Percentiles rank a stretch among this genome's conserved stretches.
Conservation (phyloP, 2,888 invertebrate species). For the Microdon myrmicae region DNA sequence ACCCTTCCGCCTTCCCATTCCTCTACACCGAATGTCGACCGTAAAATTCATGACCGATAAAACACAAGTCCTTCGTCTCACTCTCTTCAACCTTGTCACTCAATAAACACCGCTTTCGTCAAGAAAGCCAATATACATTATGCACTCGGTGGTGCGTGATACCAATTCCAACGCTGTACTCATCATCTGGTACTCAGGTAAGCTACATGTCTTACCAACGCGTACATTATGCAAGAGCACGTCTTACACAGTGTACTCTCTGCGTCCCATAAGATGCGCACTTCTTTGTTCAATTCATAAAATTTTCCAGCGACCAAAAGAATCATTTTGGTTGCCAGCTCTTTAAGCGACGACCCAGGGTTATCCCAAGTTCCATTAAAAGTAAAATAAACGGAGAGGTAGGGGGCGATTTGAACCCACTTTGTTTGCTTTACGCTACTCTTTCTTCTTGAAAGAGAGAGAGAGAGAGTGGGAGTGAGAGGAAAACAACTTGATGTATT, state of each 20-base stretch:
- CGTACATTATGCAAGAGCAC: conserved; percentile 23
- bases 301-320: too few species aligned
- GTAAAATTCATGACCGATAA: conserved; percentile 32
- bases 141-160: conserved; percentile 19
- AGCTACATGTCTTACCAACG: neutral
- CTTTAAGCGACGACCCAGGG: too few species aligned
- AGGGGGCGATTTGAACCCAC: too few species aligned
- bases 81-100: conserved; percentile 1
- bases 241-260: conserved; percentile 1
- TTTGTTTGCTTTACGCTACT: too few species aligned
- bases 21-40: neutral
- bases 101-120: conserved; percentile 8
- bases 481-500: too few species aligned
- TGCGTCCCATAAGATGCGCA: conserved; percentile 13
- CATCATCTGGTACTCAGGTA: conserved; percentile 12
- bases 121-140: conserved; percentile 13
- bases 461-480: too few species aligned
- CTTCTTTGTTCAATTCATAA: conserved; percentile 21
- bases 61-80: neutral
- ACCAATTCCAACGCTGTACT: conserved; percentile 7
- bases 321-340: too few species aligned
- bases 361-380: too few species aligned
- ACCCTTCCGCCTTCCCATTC: conserved; percentile 15
- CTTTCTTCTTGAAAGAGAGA: too few species aligned
- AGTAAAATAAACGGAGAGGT: too few species aligned